Base-by-base conservation (phyloP, 2,113 vertebrate genomes). In the Charadrius vociferus region DNA sequence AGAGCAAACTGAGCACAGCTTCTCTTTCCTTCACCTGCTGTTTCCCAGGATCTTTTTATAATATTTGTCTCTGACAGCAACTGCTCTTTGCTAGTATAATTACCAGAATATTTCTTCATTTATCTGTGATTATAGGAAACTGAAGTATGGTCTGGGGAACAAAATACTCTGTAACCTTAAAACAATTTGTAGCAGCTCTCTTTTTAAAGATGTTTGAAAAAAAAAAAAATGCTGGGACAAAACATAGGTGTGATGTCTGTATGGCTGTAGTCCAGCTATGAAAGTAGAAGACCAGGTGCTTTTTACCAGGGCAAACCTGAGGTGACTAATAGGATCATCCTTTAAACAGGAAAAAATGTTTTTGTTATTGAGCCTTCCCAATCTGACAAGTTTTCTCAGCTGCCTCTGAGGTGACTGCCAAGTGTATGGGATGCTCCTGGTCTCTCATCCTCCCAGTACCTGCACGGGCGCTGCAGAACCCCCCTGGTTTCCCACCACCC, bases 21-120 rank as follows among this genome's bases (percentile, higher is more conserved):
- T 83, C 52, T 77, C 72, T 88, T 77, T 55, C 20, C 50, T 71
- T 90, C 61, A 70, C 70, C 37, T 90, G 37, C 13, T 53, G 4
- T 79, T 95, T 82, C 20, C 26, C 15, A 34, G n/a, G 45, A 52
- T 80, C 66, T 85, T 93, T 81, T 62, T 10, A 3, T 55, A 88
- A 79, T 83, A 86, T 30, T 16, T 8, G 11, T 45, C 32, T 82
- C 66, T 78, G 85, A 93, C 82, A 93, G 53, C 0, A 3, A 81
- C 39, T 5, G 9, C 26, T 90, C 49, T 95, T 63, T 74, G 43
- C 63, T 86, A 45, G 82, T 32, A 32, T 86, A 88, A 96, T 96
- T 95, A 70, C 53, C 62, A 77, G 83, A 93, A 72, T 61, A 86
- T 77, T 95, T 92, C 74, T 88, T 87, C n/a, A 80, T 95, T 96